A percentile compares a stretch with the other conserved stretches of the same genome.
Evolutionary conservation across 2,797 vertebrate species (phyloP).

Genomic region (Lycodopsis pacificus): DNA sequence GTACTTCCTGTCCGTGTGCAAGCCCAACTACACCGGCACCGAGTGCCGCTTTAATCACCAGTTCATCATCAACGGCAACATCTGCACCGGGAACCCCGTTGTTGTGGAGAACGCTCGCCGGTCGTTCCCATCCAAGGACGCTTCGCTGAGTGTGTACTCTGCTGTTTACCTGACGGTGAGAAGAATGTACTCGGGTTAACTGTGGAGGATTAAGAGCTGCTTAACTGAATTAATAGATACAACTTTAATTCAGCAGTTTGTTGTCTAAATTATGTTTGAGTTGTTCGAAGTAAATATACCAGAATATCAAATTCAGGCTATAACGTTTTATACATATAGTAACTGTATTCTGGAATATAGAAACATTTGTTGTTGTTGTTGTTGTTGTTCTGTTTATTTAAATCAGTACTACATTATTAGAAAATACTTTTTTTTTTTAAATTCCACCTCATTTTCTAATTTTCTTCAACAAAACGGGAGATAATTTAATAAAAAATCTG

Average conservation of each 20-base stretch:
- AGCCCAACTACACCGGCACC: constrained; percentile 94
- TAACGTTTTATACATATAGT: not conserved
- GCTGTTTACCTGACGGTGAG: constrained; percentile 97
- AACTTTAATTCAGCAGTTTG: not conserved
- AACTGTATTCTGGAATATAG: not conserved
- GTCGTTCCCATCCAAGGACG: constrained; percentile 98
- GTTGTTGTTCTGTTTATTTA: not conserved
- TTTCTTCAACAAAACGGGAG: constrained; percentile 3
- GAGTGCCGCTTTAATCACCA: constrained; percentile 92
- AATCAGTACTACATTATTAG: not conserved
- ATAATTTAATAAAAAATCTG: constrained; percentile 43
- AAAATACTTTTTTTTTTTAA: no score
- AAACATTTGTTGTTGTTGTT: not conserved
- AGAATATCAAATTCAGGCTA: not conserved
- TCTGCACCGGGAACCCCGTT: constrained; percentile 92
- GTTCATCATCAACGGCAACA: constrained; percentile 93
- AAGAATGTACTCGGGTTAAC: not conserved
- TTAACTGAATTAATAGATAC: not conserved
- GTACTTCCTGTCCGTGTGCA: constrained; percentile 97
- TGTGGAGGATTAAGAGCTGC: not conserved
- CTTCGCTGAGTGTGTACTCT: constrained; percentile 95
- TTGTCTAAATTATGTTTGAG: not conserved
- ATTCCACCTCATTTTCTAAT: not conserved
- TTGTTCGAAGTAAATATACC: not conserved
- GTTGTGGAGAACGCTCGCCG: constrained; percentile 92